These are phyloP conservation scores for Stomatorhinus walkeri DNA, from an alignment of 2,797 vertebrate genomes.

Conservation along the genomic window DNA sequence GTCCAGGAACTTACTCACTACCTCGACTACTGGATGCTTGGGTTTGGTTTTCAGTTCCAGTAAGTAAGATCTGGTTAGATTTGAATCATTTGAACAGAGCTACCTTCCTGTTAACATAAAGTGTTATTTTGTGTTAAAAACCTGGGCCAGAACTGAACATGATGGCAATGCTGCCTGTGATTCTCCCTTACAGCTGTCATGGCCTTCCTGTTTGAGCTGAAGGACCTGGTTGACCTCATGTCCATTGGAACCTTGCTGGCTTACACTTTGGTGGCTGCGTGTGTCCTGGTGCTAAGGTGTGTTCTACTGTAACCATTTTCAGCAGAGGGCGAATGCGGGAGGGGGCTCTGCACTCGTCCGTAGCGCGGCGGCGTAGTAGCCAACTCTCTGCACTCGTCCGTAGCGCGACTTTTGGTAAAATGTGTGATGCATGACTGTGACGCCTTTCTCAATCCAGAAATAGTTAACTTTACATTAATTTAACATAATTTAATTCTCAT, in stretches of 20 bases:
- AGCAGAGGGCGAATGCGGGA: not conserved
- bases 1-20: not conserved
- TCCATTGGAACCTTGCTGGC: slow-evolving; percentile 92
- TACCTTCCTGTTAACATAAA: not conserved
- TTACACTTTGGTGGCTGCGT: slow-evolving; percentile 90
- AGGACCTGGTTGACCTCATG: slow-evolving; percentile 94
- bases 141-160: no score
- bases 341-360: not conserved
- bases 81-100: not conserved
- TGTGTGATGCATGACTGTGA: not conserved
- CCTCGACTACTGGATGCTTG: not conserved
- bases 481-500: not conserved
- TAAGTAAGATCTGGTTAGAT: not conserved
- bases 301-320: not conserved
- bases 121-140: not conserved
- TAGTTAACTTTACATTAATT: not conserved
- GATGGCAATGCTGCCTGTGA: not conserved
- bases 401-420: not conserved
- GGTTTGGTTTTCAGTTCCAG: not conserved
- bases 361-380: not conserved
- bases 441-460: not conserved
- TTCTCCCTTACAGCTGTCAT: slow-evolving; percentile 69
- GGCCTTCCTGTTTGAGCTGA: slow-evolving; percentile 93
- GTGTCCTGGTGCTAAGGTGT: slow-evolving; percentile 89
- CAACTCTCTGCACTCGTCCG: not conserved